phyloP scores from a whole-genome alignment of 2,888 invertebrate species.

The Dastarcus helophoroides region DNA sequence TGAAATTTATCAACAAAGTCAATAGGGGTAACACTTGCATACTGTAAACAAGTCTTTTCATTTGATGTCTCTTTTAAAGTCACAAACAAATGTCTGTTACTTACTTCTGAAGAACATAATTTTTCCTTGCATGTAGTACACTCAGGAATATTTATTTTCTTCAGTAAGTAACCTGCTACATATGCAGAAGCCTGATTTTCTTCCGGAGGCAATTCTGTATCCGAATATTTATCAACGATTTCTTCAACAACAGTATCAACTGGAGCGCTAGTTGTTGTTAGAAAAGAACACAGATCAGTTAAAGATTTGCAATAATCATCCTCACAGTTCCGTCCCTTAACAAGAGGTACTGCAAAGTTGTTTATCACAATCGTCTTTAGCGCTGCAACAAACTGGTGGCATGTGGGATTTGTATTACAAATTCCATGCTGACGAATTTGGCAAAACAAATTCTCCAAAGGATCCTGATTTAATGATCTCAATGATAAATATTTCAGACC shows the following conservation, averaged over 20 bases:
- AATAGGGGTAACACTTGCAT: too few species aligned
- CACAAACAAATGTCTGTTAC: slow-evolving; percentile 2
- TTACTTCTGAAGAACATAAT: slow-evolving; percentile 1
- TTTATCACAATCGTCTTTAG: slow-evolving; percentile 6
- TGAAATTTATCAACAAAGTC: too few species aligned
- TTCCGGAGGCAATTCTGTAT: neutral
- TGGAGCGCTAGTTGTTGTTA: too few species aligned
- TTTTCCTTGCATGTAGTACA: slow-evolving; percentile 1
- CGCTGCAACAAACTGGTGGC: slow-evolving; percentile 4
- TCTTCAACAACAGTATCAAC: neutral
- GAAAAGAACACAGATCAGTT: slow-evolving; percentile 4
- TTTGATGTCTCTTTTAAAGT: too few species aligned
- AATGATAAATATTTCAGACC: slow-evolving; percentile 7
- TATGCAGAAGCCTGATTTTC: slow-evolving; percentile 1
- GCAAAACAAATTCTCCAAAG: slow-evolving; percentile 9
- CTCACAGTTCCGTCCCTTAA: slow-evolving; percentile 6
- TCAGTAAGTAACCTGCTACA: slow-evolving; percentile 4
- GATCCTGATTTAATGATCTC: slow-evolving; percentile 10
- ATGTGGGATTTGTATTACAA: slow-evolving; percentile 8
- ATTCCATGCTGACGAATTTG: slow-evolving; percentile 6
- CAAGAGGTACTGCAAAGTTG: slow-evolving; percentile 4
- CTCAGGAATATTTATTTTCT: neutral
- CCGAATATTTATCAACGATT: slow-evolving; percentile 1
- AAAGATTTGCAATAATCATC: slow-evolving; percentile 4
- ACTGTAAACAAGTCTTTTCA: too few species aligned